phyloP scores from a whole-genome alignment of 2,797 vertebrate genomes.

The Phrynocephalus vlangalii region DNA sequence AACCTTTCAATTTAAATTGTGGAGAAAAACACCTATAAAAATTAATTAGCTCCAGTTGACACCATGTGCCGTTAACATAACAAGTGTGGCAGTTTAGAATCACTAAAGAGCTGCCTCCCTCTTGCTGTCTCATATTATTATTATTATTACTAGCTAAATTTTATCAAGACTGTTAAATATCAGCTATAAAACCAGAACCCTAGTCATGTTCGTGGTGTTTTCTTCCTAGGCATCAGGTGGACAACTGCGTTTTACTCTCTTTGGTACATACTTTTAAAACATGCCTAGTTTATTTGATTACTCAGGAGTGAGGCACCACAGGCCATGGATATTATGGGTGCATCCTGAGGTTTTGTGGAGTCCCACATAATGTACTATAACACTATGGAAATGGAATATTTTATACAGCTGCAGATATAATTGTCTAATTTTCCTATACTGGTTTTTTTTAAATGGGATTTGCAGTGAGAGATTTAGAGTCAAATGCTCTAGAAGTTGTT shows the following conservation, averaged over 20 bases:
- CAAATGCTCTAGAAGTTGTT: too few relatives aligned
- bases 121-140: neutral
- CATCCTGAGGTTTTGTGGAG: neutral
- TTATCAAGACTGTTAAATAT: slow-evolving; percentile 79
- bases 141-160: slow-evolving; percentile 81
- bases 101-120: slow-evolving; percentile 63
- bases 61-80: slow-evolving; percentile 77
- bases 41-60: slow-evolving; percentile 85
- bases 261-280: slow-evolving; percentile 38
- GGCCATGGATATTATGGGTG: neutral
- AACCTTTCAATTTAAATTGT: slow-evolving; percentile 77
- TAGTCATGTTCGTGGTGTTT: slow-evolving; percentile 58
- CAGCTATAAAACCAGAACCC: slow-evolving; percentile 69
- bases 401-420: too few relatives aligned
- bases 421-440: too few relatives aligned
- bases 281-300: neutral
- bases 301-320: neutral
- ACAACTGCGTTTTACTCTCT: slow-evolving; percentile 21
- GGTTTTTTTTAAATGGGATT: too few relatives aligned
- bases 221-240: neutral
- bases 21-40: slow-evolving; percentile 82
- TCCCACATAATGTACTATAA: too few relatives aligned
- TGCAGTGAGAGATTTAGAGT: too few relatives aligned
- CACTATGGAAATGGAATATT: too few relatives aligned
- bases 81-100: slow-evolving; percentile 71